Base-by-base conservation (phyloP, 2,888 invertebrate species). In the Drosophila austrosaltans region DNA sequence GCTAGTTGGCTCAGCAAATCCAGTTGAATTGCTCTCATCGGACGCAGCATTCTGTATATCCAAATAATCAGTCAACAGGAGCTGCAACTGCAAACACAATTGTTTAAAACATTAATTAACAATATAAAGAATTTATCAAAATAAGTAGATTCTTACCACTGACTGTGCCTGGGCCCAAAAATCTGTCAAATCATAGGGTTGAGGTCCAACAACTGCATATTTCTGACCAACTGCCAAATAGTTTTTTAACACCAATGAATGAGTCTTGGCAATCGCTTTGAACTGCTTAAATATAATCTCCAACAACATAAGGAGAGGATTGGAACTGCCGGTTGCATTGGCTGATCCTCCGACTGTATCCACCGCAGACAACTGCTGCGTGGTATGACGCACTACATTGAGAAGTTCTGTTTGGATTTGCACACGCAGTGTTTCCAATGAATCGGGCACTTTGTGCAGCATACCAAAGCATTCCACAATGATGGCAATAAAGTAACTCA, bases 161-260 rank as follows among this genome's bases (percentile, higher is more conserved):
- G 96, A 95, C 92, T 98, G 98, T 42, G 97, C 96, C 84, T 97
- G 96, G 53, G 95, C 95, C 98, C 98, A 98, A 79, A 97, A 97
- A 90, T 97, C 96, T 44, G 95, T 94, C 90, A 96, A 94, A 87
- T 95, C 95, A 90, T 96, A 96, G 3, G 90, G 85, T 39, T 87
- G 88, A 0, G 91, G 90, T 10, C 90, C 90, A 2, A 89, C 89
- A 3, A 92, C 89, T 56, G 95, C 90, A 87, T 95, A 94, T 63
- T 93, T 93, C 76, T 94, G 94, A n/a, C 93, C 93, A 56, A 95
- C 95, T 82, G 94, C 94, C 75, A 93, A 93, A 87, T 93, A 95
- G 80, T 94, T 94, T 87, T 94, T 95, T 2, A 96, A 92, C 16
- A 97, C 94, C 53, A 95, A 91, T 25, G 94, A 92, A 90, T 98